Conservation (phyloP, 2,888 invertebrate genomes). For the Graphium colonna region DNA sequence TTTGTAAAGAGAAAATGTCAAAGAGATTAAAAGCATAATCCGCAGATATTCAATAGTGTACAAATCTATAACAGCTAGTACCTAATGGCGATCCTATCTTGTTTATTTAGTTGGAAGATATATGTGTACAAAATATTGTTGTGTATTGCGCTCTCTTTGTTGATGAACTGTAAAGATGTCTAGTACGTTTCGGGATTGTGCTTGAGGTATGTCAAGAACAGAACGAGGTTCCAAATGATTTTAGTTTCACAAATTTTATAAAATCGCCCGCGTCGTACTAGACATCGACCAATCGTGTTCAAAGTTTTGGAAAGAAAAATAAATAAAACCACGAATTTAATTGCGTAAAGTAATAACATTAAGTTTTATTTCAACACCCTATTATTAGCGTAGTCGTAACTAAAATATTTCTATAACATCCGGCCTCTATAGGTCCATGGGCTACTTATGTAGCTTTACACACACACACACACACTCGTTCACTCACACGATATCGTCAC, state of each 20-base stretch:
- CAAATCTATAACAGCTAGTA: background rate
- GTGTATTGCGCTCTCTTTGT: constrained; percentile 6
- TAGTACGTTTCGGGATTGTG: background rate
- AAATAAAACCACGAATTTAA: constrained; percentile 24
- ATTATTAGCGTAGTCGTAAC: background rate
- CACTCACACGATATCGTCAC: too few species aligned
- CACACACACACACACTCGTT: too few species aligned
- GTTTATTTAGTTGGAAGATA: background rate
- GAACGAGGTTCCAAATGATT: too few species aligned
- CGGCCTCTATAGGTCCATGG: constrained; percentile 1
- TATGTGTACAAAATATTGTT: constrained; percentile 6
- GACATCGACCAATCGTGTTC: too few species aligned
- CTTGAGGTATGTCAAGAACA: too few species aligned
- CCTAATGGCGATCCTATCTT: background rate
- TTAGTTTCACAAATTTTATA: too few species aligned
- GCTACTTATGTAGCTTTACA: too few species aligned
- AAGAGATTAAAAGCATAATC: constrained; percentile 6
- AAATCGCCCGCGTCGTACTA: too few species aligned
- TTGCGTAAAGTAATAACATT: constrained; percentile 9
- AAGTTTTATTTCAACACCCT: constrained; percentile 11
- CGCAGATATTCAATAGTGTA: background rate
- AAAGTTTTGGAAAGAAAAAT: background rate
- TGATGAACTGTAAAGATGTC: background rate
- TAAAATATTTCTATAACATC: too few species aligned
- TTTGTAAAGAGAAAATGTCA: background rate